phyloP scores from a whole-genome alignment of 2,888 invertebrate species.

The Phortica okadai region DNA sequence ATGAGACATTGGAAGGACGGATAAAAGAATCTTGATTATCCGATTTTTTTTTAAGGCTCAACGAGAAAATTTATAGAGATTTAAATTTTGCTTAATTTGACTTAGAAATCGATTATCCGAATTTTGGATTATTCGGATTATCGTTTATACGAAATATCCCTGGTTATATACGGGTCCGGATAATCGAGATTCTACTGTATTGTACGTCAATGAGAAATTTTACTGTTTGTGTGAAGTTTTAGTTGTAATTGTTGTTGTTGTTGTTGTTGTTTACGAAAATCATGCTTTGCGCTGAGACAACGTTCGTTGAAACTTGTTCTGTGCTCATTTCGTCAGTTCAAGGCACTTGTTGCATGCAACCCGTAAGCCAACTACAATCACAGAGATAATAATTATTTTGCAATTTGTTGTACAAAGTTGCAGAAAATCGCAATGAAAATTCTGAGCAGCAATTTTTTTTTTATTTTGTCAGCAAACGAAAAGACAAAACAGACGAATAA shows the following conservation, averaged over 20 bases:
- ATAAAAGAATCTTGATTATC: no score
- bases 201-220: neutral
- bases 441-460: neutral
- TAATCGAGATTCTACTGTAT: no score
- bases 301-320: neutral
- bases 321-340: neutral
- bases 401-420: neutral
- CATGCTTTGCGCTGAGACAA: neutral
- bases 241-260: neutral
- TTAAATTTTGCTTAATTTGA: no score
- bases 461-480: neutral
- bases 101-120: no score
- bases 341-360: conserved; percentile 13
- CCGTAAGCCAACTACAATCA: neutral
- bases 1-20: no score
- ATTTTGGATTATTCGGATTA: no score
- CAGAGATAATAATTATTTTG: conserved; percentile 5
- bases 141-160: no score
- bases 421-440: conserved; percentile 1
- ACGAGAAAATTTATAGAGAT: no score
- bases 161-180: no score
- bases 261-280: neutral
- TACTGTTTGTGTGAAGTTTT: neutral
- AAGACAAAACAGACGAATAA: conserved; percentile 25
- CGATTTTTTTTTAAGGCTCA: no score